Conservation (phyloP, 2,888 invertebrate genomes). For the Physocephala rufipes region DNA sequence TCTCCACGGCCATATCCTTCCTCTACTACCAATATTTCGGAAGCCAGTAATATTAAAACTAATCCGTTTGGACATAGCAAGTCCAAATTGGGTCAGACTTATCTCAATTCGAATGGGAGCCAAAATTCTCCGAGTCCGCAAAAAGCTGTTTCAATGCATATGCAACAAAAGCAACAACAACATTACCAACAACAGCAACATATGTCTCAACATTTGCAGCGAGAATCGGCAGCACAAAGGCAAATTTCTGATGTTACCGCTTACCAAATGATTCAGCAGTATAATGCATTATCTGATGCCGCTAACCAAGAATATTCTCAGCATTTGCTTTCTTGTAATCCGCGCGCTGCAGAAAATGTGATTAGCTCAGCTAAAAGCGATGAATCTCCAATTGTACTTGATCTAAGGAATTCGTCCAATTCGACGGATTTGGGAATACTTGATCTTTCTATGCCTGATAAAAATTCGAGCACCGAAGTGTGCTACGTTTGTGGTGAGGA, state of each 20-base stretch:
- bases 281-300: slow-evolving; percentile 14
- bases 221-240: slow-evolving; percentile 30
- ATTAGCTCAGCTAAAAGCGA: slow-evolving; percentile 48
- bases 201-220: slow-evolving; percentile 41
- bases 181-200: slow-evolving; percentile 34
- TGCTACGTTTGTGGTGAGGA: slow-evolving; percentile 92
- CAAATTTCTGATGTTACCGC: slow-evolving; percentile 5
- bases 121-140: slow-evolving; percentile 42
- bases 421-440: slow-evolving; percentile 83
- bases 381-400: slow-evolving; percentile 62
- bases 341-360: slow-evolving; percentile 43
- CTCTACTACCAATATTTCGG: slow-evolving; percentile 49
- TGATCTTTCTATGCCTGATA: slow-evolving; percentile 91
- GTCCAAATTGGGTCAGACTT: slow-evolving; percentile 60
- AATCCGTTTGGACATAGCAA: slow-evolving; percentile 65
- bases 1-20: slow-evolving; percentile 55
- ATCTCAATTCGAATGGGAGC: slow-evolving; percentile 50
- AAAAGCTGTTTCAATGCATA: slow-evolving; percentile 40
- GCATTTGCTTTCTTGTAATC: slow-evolving; percentile 49
- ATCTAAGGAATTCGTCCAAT: slow-evolving; percentile 64
- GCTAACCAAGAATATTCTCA: slow-evolving; percentile 19
- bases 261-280: slow-evolving; percentile 12
- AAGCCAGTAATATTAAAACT: slow-evolving; percentile 55
- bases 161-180: slow-evolving; percentile 49
- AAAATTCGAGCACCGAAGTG: slow-evolving; percentile 88